These are phyloP conservation scores for Hesperia comma DNA, from an alignment of 2,888 invertebrate species.

Conservation along the genomic window DNA sequence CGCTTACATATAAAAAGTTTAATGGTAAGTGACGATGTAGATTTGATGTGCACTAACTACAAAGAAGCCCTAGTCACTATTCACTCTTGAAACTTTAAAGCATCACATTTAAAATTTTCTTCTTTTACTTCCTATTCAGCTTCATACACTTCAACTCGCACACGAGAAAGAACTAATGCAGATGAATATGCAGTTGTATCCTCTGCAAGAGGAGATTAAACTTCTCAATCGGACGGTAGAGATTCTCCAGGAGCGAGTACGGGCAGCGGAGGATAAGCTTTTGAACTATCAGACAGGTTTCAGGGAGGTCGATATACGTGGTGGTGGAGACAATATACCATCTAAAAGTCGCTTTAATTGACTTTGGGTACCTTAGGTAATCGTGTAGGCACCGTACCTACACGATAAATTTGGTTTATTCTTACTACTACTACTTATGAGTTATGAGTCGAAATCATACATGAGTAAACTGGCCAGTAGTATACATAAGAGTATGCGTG, in stretches of 20 bases:
- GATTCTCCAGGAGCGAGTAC: constrained; percentile 70
- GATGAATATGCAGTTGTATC: constrained; percentile 85
- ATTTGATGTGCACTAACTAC: no score
- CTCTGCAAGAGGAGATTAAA: constrained; percentile 84
- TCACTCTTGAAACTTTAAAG: background rate
- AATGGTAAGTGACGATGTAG: no score
- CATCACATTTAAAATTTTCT: background rate
- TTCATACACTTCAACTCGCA: constrained; percentile 89
- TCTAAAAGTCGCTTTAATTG: constrained; percentile 25
- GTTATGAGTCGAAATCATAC: no score
- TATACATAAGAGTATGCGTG: no score
- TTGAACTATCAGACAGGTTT: constrained; percentile 60
- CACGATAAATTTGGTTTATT: no score
- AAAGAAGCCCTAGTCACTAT: no score
- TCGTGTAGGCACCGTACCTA: no score
- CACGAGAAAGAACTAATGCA: constrained; percentile 89
- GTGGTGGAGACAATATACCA: constrained; percentile 63
- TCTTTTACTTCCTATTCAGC: constrained; percentile 65
- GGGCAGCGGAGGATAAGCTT: constrained; percentile 68
- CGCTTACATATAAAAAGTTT: no score
- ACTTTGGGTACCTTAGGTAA: no score
- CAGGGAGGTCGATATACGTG: constrained; percentile 57
- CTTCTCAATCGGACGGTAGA: constrained; percentile 84
- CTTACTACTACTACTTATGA: no score
- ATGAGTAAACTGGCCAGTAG: no score